Base-by-base conservation (phyloP, 2,113 vertebrate genomes). In the Xenopus tropicalis region DNA sequence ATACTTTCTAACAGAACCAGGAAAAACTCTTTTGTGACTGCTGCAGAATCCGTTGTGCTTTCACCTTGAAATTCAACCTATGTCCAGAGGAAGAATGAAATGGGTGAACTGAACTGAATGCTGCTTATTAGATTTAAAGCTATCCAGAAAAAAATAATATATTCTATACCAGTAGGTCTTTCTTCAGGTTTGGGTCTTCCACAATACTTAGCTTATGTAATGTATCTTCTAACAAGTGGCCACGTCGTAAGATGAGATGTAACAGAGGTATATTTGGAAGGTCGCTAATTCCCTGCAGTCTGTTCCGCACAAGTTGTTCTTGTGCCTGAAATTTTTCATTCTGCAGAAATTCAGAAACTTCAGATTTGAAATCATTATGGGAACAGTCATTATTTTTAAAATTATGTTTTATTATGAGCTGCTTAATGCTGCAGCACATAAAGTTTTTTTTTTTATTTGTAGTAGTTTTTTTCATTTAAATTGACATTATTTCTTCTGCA, bases 11-110 rank as follows among this genome's bases (percentile, higher is more conserved):
- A 91, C 11, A 90, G 6, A 3, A 85, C 70, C 14, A 84, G 72
- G 80, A 93, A 92, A 77, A 94, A 82, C 69, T 94, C 93, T 23
- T 12, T 77, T 29, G 48, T 84, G 54, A 89, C 77, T 43, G 88
- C 86, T 1, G 61, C 57, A 1, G 13, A 1, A 54, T 61, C 73
- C 22, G 2, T 0, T 52, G 25, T 68, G 25, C 42, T 22, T 66
- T 93, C 81, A 17, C 86, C 89, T 64, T 65, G 52, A 82, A 91
- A 92, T 44, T 85, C 69, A 72, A 93, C 84, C 93, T 95, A n/a
- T 37, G 21, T 24, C 67, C 42, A 79, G 1, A 20, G 3, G 8
- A 54, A 54, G 12, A 48, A 14, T 1, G 10, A 48, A 12, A 48
- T 37, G 29, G 2, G 29, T 37, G 29, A 37, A 5, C 10, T 8